These are phyloP conservation scores for Lepidocyrtinus sp. DNA, from an alignment of 2,888 invertebrate species.

Conservation along the genomic window DNA sequence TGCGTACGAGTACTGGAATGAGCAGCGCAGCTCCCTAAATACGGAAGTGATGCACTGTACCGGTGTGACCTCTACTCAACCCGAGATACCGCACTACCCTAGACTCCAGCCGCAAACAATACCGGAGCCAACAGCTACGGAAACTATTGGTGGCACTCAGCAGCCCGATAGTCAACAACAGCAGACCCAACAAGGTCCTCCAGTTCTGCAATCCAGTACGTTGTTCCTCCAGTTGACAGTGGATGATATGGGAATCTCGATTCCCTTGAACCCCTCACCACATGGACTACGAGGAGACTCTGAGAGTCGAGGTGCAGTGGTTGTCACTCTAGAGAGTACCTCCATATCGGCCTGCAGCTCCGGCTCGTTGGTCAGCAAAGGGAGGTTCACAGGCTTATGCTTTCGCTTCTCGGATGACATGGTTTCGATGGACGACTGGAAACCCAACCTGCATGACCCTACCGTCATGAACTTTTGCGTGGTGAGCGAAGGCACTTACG, in stretches of 20 bases:
- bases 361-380: constrained; percentile 96
- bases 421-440: constrained; percentile 97
- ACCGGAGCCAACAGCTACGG: constrained; percentile 38
- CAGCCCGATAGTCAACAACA: constrained; percentile 42
- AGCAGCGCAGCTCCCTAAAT: constrained; percentile 92
- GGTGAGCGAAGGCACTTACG: constrained; percentile 99
- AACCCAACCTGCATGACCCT: constrained; percentile 86
- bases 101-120: neutral
- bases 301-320: constrained; percentile 91
- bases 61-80: neutral
- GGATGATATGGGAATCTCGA: constrained; percentile 96
- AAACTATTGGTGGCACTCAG: too few relatives aligned
- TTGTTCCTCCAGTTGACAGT: constrained; percentile 94
- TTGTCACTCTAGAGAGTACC: constrained; percentile 96
- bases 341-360: constrained; percentile 95
- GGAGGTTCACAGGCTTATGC: constrained; percentile 89
- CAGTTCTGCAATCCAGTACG: constrained; percentile 81
- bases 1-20: constrained; percentile 99
- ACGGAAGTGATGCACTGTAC: constrained; percentile 85
- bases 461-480: constrained; percentile 92
- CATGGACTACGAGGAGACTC: constrained; percentile 81
- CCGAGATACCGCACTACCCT: neutral
- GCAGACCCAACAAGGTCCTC: constrained; percentile 54
- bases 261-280: constrained; percentile 89
- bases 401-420: constrained; percentile 97